Evolutionary conservation across 2,888 invertebrate species (phyloP), one percentile per base, ranked within the genome.

Genomic region (Mesochorus sp.): DNA sequence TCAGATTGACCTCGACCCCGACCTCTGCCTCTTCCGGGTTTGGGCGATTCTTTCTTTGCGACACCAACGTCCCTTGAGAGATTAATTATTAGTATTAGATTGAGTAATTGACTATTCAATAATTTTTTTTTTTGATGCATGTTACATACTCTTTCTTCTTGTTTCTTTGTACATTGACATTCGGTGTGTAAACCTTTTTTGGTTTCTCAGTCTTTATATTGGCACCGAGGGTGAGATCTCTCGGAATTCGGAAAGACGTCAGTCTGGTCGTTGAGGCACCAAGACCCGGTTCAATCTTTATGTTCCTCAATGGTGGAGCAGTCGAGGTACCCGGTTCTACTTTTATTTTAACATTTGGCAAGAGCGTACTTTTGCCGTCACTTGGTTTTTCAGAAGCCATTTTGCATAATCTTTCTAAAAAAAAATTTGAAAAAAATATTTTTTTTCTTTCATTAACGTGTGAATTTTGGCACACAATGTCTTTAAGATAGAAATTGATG

Each of bases 221-320:
- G 19, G 88, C 90, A 34, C 90, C 90, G n/a, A 91, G 81, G 1
- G 90, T 91, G 47, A 91, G 85, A 80, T 91, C 91, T 34, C 91
- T 85, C 12, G 90, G 89, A 14, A 85, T 75, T 49, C 88, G 83
- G 66, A 89, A 91, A 10, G 91, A 91, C 42, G 90, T 87, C 49
- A 91, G 79, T 42, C 90, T 86, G 0, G 84, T 81, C 0, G 86
- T 82, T 5, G 82, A 31, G 1, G 81, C 4, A 0, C 85, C 47
- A 14, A 86, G 19, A 5, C 88, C 87, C 34, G 88, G 85, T 71
- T 89, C 89, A 6, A 82, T 80, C 82, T 90, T 90, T 12, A 89
- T 88, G 74, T 72, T 83, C 39, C 67, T 81, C 12, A 79, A 83
- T 0, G 49, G 31, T 2, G 80, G 55, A 1, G 82, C 53, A 12